These are phyloP conservation scores for Aporrectodea caliginosa DNA, from an alignment of 1,140 invertebrate genomes.

Conservation along the genomic window DNA sequence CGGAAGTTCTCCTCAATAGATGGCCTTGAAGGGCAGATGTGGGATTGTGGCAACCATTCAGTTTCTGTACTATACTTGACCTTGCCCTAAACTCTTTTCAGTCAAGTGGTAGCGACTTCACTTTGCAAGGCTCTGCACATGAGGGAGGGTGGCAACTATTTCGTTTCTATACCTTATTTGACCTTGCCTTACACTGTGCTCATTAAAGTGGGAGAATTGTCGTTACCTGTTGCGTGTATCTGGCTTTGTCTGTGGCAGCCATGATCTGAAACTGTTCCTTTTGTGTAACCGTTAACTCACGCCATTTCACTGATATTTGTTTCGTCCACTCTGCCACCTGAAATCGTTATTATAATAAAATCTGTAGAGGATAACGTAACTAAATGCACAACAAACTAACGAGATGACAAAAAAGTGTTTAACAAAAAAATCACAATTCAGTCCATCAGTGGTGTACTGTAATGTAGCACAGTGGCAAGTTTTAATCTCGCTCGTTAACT, in stretches of 20 bases:
- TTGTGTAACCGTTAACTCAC: slow-evolving; percentile 35
- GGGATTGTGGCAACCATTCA: background rate
- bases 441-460: too few relatives aligned
- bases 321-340: slow-evolving; percentile 54
- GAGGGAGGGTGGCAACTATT: background rate
- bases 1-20: too few relatives aligned
- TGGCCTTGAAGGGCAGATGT: too few relatives aligned
- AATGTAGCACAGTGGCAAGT: too few relatives aligned
- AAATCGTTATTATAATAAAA: slow-evolving; percentile 19
- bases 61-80: background rate
- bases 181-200: too few relatives aligned
- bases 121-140: background rate
- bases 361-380: too few relatives aligned
- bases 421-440: too few relatives aligned
- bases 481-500: too few relatives aligned
- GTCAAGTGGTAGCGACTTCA: background rate
- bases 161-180: background rate
- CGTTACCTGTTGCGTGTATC: slow-evolving; percentile 46
- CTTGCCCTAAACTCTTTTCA: background rate
- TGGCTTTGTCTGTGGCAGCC: slow-evolving; percentile 46
- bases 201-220: background rate
- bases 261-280: slow-evolving; percentile 44
- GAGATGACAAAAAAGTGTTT: too few relatives aligned
- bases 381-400: too few relatives aligned
- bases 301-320: slow-evolving; percentile 49